These are phyloP conservation scores for Orthosia incerta DNA, from an alignment of 2,888 invertebrate species.

Conservation along the genomic window DNA sequence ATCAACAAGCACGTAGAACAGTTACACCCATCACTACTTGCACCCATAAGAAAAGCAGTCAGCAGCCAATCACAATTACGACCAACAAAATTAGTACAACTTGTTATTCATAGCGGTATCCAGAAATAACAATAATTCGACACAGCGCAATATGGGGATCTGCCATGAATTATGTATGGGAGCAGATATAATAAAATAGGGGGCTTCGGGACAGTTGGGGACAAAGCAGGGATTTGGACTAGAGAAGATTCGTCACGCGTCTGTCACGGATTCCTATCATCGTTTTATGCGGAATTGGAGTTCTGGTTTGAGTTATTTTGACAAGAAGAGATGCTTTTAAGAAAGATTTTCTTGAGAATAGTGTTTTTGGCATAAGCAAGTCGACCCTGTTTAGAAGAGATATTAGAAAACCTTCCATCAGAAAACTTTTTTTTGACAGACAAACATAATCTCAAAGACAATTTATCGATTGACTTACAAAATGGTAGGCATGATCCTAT, in stretches of 20 bases:
- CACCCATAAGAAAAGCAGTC: conserved; percentile 19
- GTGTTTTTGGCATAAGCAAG: not conserved
- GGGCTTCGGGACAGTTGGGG: conserved; percentile 63
- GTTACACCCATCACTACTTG: not conserved
- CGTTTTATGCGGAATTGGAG: conserved; percentile 21
- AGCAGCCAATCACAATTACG: conserved; percentile 69
- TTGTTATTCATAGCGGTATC: conserved; percentile 66
- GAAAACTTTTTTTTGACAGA: too few relatives aligned
- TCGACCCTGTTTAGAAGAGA: not conserved
- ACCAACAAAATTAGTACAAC: conserved; percentile 66
- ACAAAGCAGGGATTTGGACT: conserved; percentile 77
- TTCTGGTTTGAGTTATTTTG: conserved; percentile 11
- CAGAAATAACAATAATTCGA: conserved; percentile 72
- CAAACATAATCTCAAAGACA: not conserved
- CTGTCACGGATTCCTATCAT: conserved; percentile 44
- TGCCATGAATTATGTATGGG: conserved; percentile 85
- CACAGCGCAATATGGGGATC: conserved; percentile 66
- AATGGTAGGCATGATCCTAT: not conserved
- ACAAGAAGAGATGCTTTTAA: not conserved
- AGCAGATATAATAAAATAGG: conserved; percentile 77
- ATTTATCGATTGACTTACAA: not conserved
- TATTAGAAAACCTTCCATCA: too few relatives aligned
- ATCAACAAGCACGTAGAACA: conserved; percentile 24
- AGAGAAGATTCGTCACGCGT: conserved; percentile 84
- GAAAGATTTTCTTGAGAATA: not conserved